Conservation (phyloP, 2,797 vertebrate genomes). For the Notoglanidium macrostoma region DNA sequence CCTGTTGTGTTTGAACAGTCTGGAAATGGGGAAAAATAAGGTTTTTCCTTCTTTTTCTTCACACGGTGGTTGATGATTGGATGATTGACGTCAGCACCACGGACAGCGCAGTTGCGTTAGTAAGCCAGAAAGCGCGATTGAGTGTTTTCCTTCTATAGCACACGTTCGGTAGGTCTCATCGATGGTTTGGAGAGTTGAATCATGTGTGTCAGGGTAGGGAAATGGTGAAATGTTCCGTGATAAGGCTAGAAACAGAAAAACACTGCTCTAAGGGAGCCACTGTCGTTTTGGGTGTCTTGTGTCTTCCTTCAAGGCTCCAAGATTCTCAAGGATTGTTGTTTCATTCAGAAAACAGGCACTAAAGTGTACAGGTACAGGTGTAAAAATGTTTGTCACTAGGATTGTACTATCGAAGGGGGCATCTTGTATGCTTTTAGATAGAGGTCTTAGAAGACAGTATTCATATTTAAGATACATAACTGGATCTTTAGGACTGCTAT, state of each 20-base stretch:
- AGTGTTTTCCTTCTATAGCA: background rate
- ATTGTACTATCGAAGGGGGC: background rate
- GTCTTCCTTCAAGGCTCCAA: background rate
- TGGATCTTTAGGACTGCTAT: background rate
- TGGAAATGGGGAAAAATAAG: background rate
- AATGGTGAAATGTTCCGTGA: background rate
- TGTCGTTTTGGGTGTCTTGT: background rate
- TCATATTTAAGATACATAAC: background rate
- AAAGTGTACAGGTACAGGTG: background rate
- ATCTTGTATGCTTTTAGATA: too few species aligned
- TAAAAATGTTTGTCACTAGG: background rate
- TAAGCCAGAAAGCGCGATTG: background rate
- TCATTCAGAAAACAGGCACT: background rate
- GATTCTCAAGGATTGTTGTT: background rate
- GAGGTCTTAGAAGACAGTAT: background rate
- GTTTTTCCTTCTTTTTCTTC: background rate
- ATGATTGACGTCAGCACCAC: slow-evolving; percentile 38
- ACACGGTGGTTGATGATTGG: background rate
- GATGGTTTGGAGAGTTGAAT: background rate
- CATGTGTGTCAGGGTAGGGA: background rate
- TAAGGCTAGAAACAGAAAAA: background rate
- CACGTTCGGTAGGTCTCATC: background rate
- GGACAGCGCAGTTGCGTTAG: slow-evolving; percentile 30
- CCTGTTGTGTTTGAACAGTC: background rate
- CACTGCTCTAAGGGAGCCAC: background rate